phyloP scores from a whole-genome alignment of 2,797 vertebrate species.

The Cottoperca gobio region DNA sequence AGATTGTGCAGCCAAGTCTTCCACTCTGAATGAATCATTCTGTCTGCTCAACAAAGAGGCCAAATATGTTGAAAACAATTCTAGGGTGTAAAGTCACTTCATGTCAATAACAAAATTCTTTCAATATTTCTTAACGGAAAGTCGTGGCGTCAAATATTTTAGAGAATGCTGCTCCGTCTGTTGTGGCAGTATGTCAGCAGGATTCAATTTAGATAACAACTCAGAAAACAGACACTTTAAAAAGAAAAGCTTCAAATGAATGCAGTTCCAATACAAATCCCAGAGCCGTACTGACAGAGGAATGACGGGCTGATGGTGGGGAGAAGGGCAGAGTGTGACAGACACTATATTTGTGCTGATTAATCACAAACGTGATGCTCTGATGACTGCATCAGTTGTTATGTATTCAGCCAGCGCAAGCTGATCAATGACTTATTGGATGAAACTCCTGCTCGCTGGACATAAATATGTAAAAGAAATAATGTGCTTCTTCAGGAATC shows the following conservation, averaged over 20 bases:
- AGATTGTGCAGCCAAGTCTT: background rate
- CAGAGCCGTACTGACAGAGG: background rate
- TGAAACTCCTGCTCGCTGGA: slow-evolving; percentile 28
- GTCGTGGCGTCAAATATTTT: slow-evolving; percentile 4
- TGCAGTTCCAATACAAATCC: slow-evolving; percentile 24
- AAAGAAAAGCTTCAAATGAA: slow-evolving; percentile 30
- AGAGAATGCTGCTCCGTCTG: slow-evolving; percentile 41
- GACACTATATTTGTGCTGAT: slow-evolving; percentile 55
- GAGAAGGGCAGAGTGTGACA: slow-evolving; percentile 35
- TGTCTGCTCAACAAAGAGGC: background rate
- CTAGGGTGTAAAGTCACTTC: background rate
- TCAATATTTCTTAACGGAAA: background rate
- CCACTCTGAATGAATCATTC: slow-evolving; percentile 1
- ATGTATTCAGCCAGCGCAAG: slow-evolving; percentile 63
- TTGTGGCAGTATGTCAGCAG: slow-evolving; percentile 36
- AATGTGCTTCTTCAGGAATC: background rate
- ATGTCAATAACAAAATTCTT: slow-evolving; percentile 26
- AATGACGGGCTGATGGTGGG: slow-evolving; percentile 19
- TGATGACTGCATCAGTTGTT: slow-evolving; percentile 60
- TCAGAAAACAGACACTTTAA: slow-evolving; percentile 41
- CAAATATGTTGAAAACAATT: background rate
- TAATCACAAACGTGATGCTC: slow-evolving; percentile 53
- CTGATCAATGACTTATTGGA: slow-evolving; percentile 60
- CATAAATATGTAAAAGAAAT: slow-evolving; percentile 42
- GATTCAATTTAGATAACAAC: slow-evolving; percentile 45